Conservation (phyloP, 2,888 invertebrate species). For the Tryphoninae sp. region DNA sequence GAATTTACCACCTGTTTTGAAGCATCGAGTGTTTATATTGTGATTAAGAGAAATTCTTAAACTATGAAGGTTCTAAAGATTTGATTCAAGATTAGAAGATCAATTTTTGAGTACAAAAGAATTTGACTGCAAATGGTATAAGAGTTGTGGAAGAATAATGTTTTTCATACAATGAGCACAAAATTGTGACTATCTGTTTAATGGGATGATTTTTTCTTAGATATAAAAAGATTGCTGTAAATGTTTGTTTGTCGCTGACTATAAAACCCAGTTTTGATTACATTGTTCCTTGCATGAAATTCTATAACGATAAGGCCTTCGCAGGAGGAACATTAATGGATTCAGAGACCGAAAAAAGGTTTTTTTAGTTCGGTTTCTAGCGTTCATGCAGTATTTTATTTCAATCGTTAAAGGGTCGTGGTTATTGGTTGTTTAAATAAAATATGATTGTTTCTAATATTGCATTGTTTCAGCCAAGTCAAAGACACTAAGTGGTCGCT, state of each 20-base stretch:
- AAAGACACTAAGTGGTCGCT: conserved; percentile 82
- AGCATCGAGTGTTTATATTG: background rate
- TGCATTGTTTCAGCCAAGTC: conserved; percentile 81
- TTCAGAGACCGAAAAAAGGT: conserved; percentile 38
- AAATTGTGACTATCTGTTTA: background rate
- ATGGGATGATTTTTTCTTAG: too few species aligned
- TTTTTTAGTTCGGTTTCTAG: conserved; percentile 37
- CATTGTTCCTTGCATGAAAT: background rate
- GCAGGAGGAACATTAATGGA: background rate
- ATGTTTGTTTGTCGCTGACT: background rate
- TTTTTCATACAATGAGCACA: background rate
- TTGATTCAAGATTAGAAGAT: background rate
- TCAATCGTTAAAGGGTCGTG: background rate
- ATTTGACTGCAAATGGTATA: background rate
- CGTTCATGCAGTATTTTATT: background rate
- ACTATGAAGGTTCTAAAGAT: background rate
- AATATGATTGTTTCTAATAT: conserved; percentile 14
- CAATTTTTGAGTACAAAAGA: background rate
- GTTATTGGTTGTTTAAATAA: background rate
- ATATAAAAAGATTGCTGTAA: background rate
- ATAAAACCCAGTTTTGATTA: background rate
- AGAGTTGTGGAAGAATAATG: background rate
- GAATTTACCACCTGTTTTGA: background rate
- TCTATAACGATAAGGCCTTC: background rate
- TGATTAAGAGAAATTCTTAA: background rate